A percentile compares a stretch with the other conserved stretches of the same genome.
These are phyloP conservation scores for Drosophila tristis DNA, from an alignment of 1,140 invertebrate species.

Conservation along the genomic window DNA sequence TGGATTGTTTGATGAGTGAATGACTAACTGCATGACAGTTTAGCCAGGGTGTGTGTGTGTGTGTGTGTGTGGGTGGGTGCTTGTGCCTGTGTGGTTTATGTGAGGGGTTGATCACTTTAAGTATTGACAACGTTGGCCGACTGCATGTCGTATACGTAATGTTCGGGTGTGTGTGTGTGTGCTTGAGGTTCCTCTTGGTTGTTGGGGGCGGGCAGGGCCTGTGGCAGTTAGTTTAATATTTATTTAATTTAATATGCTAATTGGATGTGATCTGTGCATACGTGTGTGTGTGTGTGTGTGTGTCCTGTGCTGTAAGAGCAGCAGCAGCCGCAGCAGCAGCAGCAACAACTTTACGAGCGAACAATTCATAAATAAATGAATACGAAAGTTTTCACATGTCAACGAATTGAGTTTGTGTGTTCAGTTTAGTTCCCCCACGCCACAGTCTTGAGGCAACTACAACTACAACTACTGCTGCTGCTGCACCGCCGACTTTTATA, in stretches of 20 bases:
- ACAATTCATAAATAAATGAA: slow-evolving; percentile 81
- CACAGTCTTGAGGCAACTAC: neutral
- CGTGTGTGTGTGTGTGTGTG: slow-evolving; percentile 26
- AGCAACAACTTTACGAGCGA: slow-evolving; percentile 71
- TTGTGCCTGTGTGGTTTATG: slow-evolving; percentile 8
- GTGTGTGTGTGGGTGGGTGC: slow-evolving; percentile 14
- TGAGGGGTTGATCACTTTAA: slow-evolving; percentile 71
- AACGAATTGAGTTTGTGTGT: slow-evolving; percentile 66
- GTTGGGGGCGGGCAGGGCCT: slow-evolving; percentile 32
- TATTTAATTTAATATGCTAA: slow-evolving; percentile 84
- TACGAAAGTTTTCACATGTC: slow-evolving; percentile 73
- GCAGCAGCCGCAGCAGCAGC: no score
- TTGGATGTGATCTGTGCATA: slow-evolving; percentile 76
- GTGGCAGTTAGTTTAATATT: slow-evolving; percentile 81
- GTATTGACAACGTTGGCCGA: slow-evolving; percentile 69
- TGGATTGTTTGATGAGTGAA: slow-evolving; percentile 73
- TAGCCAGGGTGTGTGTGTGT: slow-evolving; percentile 11
- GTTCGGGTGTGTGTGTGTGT: slow-evolving; percentile 15
- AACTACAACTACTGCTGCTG: slow-evolving; percentile 33
- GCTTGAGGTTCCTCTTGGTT: neutral
- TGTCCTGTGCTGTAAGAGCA: slow-evolving; percentile 9
- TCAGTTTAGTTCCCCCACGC: no score
- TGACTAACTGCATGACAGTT: slow-evolving; percentile 80
- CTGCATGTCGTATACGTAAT: slow-evolving; percentile 57
- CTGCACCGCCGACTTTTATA: slow-evolving; percentile 66